Evolutionary conservation across 2,113 vertebrate species (phyloP), one percentile per base, ranked within the genome.

Genomic region (Gymnarchus niloticus): DNA sequence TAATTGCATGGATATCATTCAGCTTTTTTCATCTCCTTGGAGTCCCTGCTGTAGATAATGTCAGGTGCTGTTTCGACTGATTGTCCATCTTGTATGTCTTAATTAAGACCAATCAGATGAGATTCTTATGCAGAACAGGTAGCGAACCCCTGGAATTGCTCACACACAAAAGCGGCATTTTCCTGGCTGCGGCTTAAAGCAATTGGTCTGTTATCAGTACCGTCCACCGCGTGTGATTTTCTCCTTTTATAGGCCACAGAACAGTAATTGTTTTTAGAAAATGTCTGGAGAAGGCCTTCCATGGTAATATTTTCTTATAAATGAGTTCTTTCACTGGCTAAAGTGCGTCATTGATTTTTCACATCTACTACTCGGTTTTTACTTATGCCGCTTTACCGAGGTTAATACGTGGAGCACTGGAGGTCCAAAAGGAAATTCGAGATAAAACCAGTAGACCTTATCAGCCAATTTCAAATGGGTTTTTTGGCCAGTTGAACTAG

Each of bases 1-100:
- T 93, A 92, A 93, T 94, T 91, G 88, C 87, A 85, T 92, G 88
- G 87, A 82, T 87, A 80, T 46, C 48, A 6, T 76, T 76, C 73
- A 1, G 46, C 90, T 76, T 84, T 49, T 28, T n/a, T n/a, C n/a
- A n/a, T n/a, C 41, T 84, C 91, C 88, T 85, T 90, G 90, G 85
- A 85, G 90, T 88, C 88, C 87, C 87, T 87, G 87, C 90, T 87
- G 41, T 5, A 77, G 84, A 88, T 28, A 56, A 83, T 83, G 87
- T 87, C 86, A 61, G 87, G 88, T 85, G 77, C 52, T 84, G 86
- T 48, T 33, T 57, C 37, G 12, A 23, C 83, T 88, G 84, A 88
- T 89, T 89, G 84, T 61, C 81, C 86, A 82, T 88, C 21, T 46
- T 44, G 44, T 41, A 88, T 83, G 82, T 89, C 86, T 92, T 83